phyloP scores from a whole-genome alignment of 2,797 vertebrate species.

The Pipistrellus pygmaeus region DNA sequence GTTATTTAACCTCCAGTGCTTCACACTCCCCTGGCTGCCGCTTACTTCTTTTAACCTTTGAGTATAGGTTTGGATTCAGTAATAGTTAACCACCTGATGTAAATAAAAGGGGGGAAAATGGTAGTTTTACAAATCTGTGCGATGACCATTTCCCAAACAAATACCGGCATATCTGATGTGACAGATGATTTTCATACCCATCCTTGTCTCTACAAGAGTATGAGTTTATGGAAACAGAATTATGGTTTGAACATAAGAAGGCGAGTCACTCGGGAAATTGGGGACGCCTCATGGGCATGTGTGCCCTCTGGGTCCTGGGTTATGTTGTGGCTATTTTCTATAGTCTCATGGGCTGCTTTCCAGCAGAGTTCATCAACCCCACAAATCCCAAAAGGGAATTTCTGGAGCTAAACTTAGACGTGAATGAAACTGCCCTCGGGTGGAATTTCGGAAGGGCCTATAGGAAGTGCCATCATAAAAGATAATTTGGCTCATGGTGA shows the following conservation, averaged over 20 bases:
- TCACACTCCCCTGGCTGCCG: background rate
- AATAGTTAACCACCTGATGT: background rate
- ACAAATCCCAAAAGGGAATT: slow-evolving; percentile 23
- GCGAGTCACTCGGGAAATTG: background rate
- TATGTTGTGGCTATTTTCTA: background rate
- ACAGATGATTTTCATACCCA: background rate
- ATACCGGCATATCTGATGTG: background rate
- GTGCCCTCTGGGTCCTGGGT: background rate
- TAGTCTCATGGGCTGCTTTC: background rate
- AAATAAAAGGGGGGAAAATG: background rate
- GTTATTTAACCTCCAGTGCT: background rate
- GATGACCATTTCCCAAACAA: slow-evolving; percentile 2
- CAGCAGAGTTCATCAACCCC: background rate
- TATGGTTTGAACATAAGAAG: background rate
- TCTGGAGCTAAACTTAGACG: background rate
- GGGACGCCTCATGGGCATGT: background rate
- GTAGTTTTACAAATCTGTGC: background rate
- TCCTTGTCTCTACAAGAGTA: background rate
- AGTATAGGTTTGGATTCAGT: background rate
- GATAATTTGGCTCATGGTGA: background rate
- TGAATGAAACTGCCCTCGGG: background rate
- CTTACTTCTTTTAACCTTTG: slow-evolving; percentile 26
- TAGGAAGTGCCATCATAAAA: background rate
- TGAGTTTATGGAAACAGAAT: background rate
- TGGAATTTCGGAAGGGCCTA: background rate